Conservation (phyloP, 2,888 invertebrate genomes). For the Agonopterix subpropinquella region DNA sequence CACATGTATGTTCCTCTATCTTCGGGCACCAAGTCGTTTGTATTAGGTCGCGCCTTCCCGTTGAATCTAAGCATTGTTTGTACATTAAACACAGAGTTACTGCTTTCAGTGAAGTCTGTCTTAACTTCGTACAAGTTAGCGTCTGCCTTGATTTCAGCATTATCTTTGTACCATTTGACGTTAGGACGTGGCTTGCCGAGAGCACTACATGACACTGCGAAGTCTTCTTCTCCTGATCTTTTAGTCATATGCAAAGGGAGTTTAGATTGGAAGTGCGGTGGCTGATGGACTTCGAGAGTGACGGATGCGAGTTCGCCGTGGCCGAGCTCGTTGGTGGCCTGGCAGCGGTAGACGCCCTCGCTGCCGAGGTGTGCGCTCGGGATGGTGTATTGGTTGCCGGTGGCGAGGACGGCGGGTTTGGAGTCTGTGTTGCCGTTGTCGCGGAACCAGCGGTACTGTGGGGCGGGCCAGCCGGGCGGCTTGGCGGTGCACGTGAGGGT, state of each 20-base stretch:
- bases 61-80: conserved; percentile 88
- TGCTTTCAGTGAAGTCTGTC: conserved; percentile 84
- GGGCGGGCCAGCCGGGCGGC: conserved; percentile 95
- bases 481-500: conserved; percentile 90
- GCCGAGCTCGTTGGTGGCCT: conserved; percentile 92
- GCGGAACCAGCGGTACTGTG: conserved; percentile 92
- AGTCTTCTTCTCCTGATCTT: conserved; percentile 86
- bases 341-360: conserved; percentile 93
- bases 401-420: conserved; percentile 81
- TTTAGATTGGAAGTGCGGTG: conserved; percentile 89
- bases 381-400: conserved; percentile 89
- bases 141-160: conserved; percentile 85
- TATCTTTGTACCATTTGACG: conserved; percentile 91
- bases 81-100: conserved; percentile 87
- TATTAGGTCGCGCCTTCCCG: conserved; percentile 85
- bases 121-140: conserved; percentile 87
- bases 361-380: conserved; percentile 89
- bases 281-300: conserved; percentile 90
- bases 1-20: conserved; percentile 93
- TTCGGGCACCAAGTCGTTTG: conserved; percentile 85
- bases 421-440: conserved; percentile 79
- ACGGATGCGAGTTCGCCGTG: conserved; percentile 90
- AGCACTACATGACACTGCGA: conserved; percentile 88
- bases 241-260: conserved; percentile 88
- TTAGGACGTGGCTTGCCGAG: conserved; percentile 91